Conservation (phyloP, 2,797 vertebrate species). For the Muscicapa striata region DNA sequence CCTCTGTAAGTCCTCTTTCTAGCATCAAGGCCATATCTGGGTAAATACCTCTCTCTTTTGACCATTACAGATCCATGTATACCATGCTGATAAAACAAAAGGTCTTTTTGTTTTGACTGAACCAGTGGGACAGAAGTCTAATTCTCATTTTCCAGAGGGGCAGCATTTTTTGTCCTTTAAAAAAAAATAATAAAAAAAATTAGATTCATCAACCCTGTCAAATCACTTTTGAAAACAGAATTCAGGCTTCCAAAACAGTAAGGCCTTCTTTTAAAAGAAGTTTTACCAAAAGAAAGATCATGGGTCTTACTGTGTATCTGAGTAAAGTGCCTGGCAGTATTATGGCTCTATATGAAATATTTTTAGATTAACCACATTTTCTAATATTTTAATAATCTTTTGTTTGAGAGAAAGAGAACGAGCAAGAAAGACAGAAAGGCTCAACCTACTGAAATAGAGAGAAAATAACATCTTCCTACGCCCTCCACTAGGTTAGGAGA, state of each 20-base stretch:
- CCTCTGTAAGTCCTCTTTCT: not conserved
- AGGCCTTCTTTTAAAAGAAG: conserved; percentile 1
- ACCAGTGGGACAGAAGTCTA: not conserved
- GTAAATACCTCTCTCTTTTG: not conserved
- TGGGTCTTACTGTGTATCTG: not conserved
- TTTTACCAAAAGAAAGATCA: conserved; percentile 15
- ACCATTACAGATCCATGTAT: not conserved
- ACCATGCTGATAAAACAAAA: not conserved
- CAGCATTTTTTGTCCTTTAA: not conserved
- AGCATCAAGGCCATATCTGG: not conserved
- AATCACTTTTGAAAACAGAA: conserved; percentile 1
- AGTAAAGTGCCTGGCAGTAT: conserved; percentile 59
- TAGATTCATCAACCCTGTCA: not conserved
- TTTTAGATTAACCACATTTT: conserved; percentile 38
- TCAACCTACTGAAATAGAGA: conserved; percentile 22
- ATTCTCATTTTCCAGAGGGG: not conserved
- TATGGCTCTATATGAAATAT: conserved; percentile 53
- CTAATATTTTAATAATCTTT: conserved; percentile 38
- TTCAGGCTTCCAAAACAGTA: conserved; percentile 25
- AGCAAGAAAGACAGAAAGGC: conserved; percentile 3
- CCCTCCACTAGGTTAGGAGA: conserved; percentile 8
- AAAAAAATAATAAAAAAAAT: not conserved
- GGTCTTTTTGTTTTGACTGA: not conserved
- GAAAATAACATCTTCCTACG: conserved; percentile 6
- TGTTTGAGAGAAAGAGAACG: not conserved